Base-by-base conservation (phyloP, 2,113 vertebrate genomes). In the Albula glossodonta region DNA sequence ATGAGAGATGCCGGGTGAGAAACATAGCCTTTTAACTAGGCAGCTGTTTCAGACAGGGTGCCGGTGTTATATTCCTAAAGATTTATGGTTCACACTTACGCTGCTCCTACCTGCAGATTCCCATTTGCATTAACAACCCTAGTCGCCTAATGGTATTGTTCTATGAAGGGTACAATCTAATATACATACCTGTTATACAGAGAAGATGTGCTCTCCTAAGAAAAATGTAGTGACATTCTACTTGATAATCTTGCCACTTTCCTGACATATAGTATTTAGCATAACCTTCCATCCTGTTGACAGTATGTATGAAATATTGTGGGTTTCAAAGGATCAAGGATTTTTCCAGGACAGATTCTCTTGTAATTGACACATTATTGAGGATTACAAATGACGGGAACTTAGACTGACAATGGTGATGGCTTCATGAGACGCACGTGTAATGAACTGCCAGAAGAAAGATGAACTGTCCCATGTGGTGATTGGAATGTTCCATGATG, bases 361-460 rank as follows among this genome's bases (percentile, higher is more conserved):
- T 53, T 11, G 19, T 63, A 63, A 63, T 41, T 70, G 80, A 31
- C 79, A 81, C 57, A 52, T 86, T 51, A 74, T 17, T 74, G 51
- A 85, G 66, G 85, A 86, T 53, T 86, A 77, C 63, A 82, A 51
- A 86, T 74, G 63, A 77, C 80, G 78, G 84, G 41, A 12, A n/a
- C 31, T 74, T 22, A 78, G 50, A 22, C 85, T 70, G 57, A 74
- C n/a, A 60, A 77, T 31, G 31, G n/a, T 19, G 63, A 70, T 74
- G 81, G 85, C 84, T 82, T 49, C 48, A 57, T 77, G 56, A 82
- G 60, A 77, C 57, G 82, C 49, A 74, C 60, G 85, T 82, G 80
- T 82, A 86, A 82, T 82, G 50, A 82, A 82, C 80, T 70, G 31
- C 63, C 25, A 22, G 7, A 82, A 82, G 48, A 53, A 82, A 19